Percentiles rank a stretch among this genome's conserved stretches.
These are phyloP conservation scores for Cyanoliseus patagonus DNA, from an alignment of 2,113 vertebrate species.

Conservation along the genomic window DNA sequence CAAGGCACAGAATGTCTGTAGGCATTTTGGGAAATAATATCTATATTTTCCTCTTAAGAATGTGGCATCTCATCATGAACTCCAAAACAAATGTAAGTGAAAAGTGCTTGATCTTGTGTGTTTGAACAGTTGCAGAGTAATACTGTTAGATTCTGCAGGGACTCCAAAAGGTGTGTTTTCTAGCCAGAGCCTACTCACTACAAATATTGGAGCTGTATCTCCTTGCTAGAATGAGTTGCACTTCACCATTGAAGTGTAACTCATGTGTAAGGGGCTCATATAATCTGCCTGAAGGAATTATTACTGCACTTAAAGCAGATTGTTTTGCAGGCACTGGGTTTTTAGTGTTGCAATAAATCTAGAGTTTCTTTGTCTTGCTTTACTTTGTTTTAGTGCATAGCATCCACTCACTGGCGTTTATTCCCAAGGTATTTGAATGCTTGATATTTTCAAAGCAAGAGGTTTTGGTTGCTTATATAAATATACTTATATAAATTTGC, in stretches of 20 bases:
- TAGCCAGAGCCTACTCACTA: not conserved
- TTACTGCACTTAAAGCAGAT: not conserved
- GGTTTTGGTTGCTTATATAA: not conserved
- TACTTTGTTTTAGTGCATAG: not conserved
- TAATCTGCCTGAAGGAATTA: constrained; percentile 28
- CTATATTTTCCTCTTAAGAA: not conserved
- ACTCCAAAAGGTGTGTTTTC: not conserved
- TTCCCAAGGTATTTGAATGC: not conserved
- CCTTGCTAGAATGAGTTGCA: not conserved
- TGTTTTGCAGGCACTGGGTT: not conserved
- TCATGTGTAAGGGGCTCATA: not conserved
- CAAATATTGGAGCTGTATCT: not conserved
- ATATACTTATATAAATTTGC: not conserved
- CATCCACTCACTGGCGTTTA: not conserved
- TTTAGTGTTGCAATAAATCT: constrained; percentile 7
- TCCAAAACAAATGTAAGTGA: not conserved
- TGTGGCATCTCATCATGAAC: accelerated
- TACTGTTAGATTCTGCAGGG: not conserved
- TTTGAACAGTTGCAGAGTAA: not conserved
- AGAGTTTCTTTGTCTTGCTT: not conserved
- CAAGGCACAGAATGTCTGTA: not conserved
- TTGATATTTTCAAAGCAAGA: not conserved
- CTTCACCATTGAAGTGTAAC: not conserved
- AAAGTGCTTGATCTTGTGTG: not conserved
- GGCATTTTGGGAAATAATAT: not conserved